Evolutionary conservation across 2,888 invertebrate genomes (phyloP).

Genomic region (Andrena hattorfiana): DNA sequence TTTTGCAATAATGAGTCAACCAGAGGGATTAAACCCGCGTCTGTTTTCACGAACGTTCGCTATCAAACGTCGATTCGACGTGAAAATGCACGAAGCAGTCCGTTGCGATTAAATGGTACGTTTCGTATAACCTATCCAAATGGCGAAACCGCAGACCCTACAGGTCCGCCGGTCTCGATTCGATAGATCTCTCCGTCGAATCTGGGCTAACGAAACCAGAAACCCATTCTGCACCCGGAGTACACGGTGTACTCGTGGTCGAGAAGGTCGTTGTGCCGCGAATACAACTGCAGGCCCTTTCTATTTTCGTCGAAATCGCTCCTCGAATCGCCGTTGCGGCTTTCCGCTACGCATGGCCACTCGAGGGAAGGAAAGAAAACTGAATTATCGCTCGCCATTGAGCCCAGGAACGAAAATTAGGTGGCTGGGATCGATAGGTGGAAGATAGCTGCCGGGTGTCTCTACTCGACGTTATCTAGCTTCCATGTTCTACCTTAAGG

Average conservation of each 20-base stretch:
- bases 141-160: neutral
- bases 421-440: slow-evolving; percentile 40
- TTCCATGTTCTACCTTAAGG: slow-evolving; percentile 27
- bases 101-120: neutral
- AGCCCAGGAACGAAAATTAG: slow-evolving; percentile 45
- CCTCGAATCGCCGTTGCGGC: slow-evolving; percentile 39
- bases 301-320: slow-evolving; percentile 51
- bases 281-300: slow-evolving; percentile 32
- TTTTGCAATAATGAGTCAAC: no score
- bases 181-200: slow-evolving; percentile 18
- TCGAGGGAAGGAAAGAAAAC: slow-evolving; percentile 36
- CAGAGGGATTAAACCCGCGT: neutral
- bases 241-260: slow-evolving; percentile 29
- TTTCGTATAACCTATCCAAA: neutral
- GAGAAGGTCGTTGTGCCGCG: slow-evolving; percentile 46
- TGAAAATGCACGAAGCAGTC: neutral
- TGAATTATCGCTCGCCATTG: slow-evolving; percentile 38
- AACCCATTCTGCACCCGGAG: slow-evolving; percentile 22
- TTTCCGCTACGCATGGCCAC: slow-evolving; percentile 35
- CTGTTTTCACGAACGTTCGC: neutral
- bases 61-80: neutral
- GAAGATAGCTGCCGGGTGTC: slow-evolving; percentile 19
- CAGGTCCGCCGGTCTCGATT: neutral
- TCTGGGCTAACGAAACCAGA: slow-evolving; percentile 30
- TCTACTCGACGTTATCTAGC: slow-evolving; percentile 51